Conservation (phyloP, 2,797 vertebrate genomes). For the Champsocephalus gunnari region DNA sequence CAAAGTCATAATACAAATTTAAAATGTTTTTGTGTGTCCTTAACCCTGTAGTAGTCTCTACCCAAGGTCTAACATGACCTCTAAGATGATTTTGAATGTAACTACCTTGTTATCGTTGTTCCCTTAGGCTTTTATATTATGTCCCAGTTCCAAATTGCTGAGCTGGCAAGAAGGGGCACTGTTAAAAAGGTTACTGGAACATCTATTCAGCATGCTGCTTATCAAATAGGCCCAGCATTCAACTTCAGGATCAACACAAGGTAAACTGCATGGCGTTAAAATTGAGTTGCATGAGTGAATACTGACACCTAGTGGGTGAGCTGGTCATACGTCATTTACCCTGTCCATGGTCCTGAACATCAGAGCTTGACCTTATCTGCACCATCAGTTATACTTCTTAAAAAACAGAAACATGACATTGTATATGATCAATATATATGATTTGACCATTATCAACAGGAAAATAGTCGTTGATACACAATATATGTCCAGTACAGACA, state of each 20-base stretch:
- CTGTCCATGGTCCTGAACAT: slow-evolving; percentile 87
- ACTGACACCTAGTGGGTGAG: slow-evolving; percentile 72
- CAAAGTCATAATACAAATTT: background rate
- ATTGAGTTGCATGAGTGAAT: slow-evolving; percentile 27
- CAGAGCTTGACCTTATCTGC: background rate
- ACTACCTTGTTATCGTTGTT: slow-evolving; percentile 30
- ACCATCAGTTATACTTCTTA: background rate
- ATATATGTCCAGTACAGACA: background rate
- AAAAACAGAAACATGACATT: background rate
- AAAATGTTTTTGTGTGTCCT: background rate
- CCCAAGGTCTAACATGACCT: background rate
- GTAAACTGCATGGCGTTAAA: slow-evolving; percentile 65
- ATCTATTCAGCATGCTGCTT: slow-evolving; percentile 85
- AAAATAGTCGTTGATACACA: background rate
- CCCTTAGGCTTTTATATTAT: slow-evolving; percentile 90
- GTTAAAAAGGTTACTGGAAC: slow-evolving; percentile 87
- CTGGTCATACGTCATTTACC: slow-evolving; percentile 36
- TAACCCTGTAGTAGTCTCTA: background rate
- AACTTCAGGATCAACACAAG: slow-evolving; percentile 93
- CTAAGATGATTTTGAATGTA: slow-evolving; percentile 6
- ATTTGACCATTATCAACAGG: background rate
- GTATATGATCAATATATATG: background rate
- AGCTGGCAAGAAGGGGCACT: slow-evolving; percentile 87
- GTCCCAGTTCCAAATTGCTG: slow-evolving; percentile 92
- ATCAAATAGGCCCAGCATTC: slow-evolving; percentile 86